Evolutionary conservation across 2,113 vertebrate species (phyloP).

Genomic region (Tragelaphus strepsiceros): DNA sequence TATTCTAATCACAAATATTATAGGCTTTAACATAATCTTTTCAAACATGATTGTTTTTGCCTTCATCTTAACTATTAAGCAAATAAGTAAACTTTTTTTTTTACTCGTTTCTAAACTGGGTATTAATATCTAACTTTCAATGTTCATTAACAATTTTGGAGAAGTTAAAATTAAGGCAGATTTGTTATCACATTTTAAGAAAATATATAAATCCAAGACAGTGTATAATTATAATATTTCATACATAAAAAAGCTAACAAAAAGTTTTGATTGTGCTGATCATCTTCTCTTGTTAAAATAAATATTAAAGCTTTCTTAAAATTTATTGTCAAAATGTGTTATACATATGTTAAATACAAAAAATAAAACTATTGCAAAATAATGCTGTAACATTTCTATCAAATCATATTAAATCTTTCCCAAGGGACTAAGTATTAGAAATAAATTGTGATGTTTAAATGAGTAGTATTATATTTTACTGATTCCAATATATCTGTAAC

Average conservation of each 20-base stretch:
- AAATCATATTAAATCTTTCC: background rate
- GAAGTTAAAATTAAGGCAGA: background rate
- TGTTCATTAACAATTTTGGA: background rate
- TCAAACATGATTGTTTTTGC: background rate
- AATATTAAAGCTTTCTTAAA: background rate
- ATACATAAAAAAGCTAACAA: background rate
- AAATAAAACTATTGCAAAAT: background rate
- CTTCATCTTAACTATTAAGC: background rate
- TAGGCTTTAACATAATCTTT: background rate
- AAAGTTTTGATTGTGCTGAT: background rate
- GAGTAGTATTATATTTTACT: background rate
- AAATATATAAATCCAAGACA: background rate
- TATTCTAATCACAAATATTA: background rate
- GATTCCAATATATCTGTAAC: background rate
- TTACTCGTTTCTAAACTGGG: background rate
- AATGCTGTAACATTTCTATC: background rate
- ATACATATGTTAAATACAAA: background rate
- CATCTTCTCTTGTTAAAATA: background rate
- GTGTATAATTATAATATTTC: background rate
- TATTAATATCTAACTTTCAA: background rate
- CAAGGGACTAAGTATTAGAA: background rate
- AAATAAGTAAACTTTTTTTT: background rate
- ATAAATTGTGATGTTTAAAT: background rate
- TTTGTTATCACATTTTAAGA: background rate
- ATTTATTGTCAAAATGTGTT: background rate